Evolutionary conservation across 2,888 invertebrate species (phyloP).

Genomic region (Melitaea athalia): DNA sequence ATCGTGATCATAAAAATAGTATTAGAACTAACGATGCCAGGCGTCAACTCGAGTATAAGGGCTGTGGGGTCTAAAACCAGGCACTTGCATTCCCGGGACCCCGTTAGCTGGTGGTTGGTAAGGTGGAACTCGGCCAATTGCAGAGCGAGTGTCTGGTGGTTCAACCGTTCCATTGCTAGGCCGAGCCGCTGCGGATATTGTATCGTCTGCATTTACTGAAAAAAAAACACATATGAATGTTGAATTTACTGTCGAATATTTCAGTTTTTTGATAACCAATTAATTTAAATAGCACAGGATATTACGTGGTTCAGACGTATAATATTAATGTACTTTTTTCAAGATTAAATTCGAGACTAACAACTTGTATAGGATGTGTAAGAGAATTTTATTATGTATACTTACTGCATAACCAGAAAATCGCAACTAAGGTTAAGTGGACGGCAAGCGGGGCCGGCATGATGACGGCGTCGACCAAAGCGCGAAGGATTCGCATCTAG

Average conservation of each 20-base stretch:
- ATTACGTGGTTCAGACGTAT: no score
- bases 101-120: conserved; percentile 78
- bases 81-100: conserved; percentile 68
- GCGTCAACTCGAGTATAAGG: conserved; percentile 62
- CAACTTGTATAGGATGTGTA: background rate
- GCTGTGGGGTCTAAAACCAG: conserved; percentile 65
- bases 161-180: conserved; percentile 62
- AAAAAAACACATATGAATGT: conserved; percentile 5
- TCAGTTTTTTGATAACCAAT: no score
- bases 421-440: conserved; percentile 51
- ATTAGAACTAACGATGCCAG: conserved; percentile 67
- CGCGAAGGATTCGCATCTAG: conserved; percentile 47
- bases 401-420: conserved; percentile 63
- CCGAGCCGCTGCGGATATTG: conserved; percentile 40
- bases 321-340: no score
- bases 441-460: conserved; percentile 61
- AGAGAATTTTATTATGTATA: background rate
- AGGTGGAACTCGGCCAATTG: conserved; percentile 71
- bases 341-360: no score
- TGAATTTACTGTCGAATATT: background rate
- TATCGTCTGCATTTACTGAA: conserved; percentile 35
- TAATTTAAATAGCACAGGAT: no score
- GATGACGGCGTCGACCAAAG: conserved; percentile 32
- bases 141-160: conserved; percentile 66
- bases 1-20: background rate